Evolutionary conservation across 2,888 invertebrate genomes (phyloP), one percentile per base, ranked within the genome.

Genomic region (Deroplatys truncata): DNA sequence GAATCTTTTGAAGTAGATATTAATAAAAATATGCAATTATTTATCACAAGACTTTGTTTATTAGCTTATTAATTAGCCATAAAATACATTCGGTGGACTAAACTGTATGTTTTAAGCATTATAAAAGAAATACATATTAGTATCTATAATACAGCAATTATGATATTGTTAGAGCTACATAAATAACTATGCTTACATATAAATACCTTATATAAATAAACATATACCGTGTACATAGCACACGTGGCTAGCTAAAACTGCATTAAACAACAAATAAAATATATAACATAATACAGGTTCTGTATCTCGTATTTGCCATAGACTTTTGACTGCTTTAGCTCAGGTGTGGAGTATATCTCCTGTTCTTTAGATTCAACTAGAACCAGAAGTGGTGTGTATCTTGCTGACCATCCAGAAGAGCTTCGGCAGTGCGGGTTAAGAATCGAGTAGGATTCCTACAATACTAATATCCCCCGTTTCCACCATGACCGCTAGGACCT

Each of bases 401-500:
- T 56, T 16, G 56, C 2, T 56, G 20, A 1, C 2, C 56, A 56
- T 56, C 20, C 56, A 20, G 20, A 20, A 72, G 9, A 5, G 20
- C 56, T 20, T 43, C 16, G 4, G 20, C 20, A 72, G 20, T 7
- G 25, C 1, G 16, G 56, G 20, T 4, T 20, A 16, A 72, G 56
- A 20, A 72, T 72, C 25, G 20, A 72, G 56, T 16, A 4, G 56
- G 25, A 20, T 20, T 56, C 0, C 7, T 72, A 72, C 9, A 72
- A 72, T 72, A 20, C 20, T 72, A 72, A 85, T 85, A 82, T 35
- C 84, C 88, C 1, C 84, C 88, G 10, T 84, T 56, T 25, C 86
- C 85, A 16, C 86, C 84, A 28, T 56, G 28, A 89, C 86, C 88
- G 15, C 86, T 84, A 28, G 84, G 28, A 56, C 90, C 90, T 82